These are phyloP conservation scores for Tetheella fluctuosa DNA, from an alignment of 2,888 invertebrate species.

Conservation along the genomic window DNA sequence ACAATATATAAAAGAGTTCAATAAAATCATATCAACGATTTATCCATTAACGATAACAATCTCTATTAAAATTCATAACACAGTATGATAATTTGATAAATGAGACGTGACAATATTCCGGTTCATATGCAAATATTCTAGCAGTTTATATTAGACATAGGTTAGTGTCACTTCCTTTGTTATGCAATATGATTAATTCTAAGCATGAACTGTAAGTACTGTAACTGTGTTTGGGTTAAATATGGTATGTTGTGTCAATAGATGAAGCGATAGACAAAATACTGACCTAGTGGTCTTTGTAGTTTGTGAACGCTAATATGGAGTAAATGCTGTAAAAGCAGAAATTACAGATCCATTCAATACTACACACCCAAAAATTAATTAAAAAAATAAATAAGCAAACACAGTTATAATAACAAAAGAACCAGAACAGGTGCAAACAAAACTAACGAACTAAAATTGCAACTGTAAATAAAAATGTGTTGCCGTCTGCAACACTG, in stretches of 20 bases:
- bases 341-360: too few species aligned
- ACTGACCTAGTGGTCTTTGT: background rate
- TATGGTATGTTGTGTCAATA: background rate
- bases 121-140: slow-evolving; percentile 10
- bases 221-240: background rate
- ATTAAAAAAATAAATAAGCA: too few species aligned
- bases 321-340: too few species aligned
- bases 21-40: background rate
- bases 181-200: slow-evolving; percentile 9
- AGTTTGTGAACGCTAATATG: too few species aligned
- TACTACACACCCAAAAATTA: too few species aligned
- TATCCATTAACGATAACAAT: background rate
- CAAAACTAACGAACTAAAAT: background rate
- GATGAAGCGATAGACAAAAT: background rate
- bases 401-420: too few species aligned
- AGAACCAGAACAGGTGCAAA: background rate
- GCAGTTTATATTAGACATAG: slow-evolving; percentile 21
- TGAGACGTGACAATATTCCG: background rate
- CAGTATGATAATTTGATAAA: background rate
- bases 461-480: background rate
- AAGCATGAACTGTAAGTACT: background rate
- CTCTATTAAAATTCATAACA: background rate
- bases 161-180: slow-evolving; percentile 29
- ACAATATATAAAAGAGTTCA: background rate
- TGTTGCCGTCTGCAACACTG: background rate